These are phyloP conservation scores for Sesia bembeciformis DNA, from an alignment of 2,888 invertebrate species.

Conservation along the genomic window DNA sequence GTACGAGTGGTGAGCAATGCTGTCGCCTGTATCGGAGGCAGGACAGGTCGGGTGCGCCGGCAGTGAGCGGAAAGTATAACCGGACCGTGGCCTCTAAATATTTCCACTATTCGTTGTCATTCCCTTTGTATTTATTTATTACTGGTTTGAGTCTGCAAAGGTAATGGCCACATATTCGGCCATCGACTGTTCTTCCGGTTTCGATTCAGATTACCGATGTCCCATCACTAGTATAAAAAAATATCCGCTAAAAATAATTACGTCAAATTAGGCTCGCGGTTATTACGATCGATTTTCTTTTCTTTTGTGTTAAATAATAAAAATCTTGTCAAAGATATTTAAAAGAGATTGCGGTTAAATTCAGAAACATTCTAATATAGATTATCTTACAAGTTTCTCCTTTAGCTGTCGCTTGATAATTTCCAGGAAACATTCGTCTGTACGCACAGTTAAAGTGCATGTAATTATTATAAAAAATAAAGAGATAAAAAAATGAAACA, in stretches of 20 bases:
- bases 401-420: too few relatives aligned
- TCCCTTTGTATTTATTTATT: slow-evolving; percentile 29
- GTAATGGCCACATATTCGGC: not conserved
- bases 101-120: slow-evolving; percentile 38
- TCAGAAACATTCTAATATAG: too few relatives aligned
- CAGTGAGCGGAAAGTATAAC: slow-evolving; percentile 21
- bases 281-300: too few relatives aligned
- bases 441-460: not conserved
- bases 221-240: not conserved
- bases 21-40: not conserved
- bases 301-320: too few relatives aligned
- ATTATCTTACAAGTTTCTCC: too few relatives aligned
- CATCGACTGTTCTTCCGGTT: not conserved
- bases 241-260: too few relatives aligned
- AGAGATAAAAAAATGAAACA: slow-evolving; percentile 13
- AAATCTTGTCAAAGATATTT: too few relatives aligned
- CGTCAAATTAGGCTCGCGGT: too few relatives aligned
- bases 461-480: not conserved
- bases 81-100: slow-evolving; percentile 54
- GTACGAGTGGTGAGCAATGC: not conserved
- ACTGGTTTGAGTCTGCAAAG: not conserved
- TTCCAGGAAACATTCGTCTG: not conserved
- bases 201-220: not conserved
- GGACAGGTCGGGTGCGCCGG: not conserved
- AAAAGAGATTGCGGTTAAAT: too few relatives aligned